Evolutionary conservation across 2,113 vertebrate species (phyloP).

Genomic region (Malurus alboscapulatus): DNA sequence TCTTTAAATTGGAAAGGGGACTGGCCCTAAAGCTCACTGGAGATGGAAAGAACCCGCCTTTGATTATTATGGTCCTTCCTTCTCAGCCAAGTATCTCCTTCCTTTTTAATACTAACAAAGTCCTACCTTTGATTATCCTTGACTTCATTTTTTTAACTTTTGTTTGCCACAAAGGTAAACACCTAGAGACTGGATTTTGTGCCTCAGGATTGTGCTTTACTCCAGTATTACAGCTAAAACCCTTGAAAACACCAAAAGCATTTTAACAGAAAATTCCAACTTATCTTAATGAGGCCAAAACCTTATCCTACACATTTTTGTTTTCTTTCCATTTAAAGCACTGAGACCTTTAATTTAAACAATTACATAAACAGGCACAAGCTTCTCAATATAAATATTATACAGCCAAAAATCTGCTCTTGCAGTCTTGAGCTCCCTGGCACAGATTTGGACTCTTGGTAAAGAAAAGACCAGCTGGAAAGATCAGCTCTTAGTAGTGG

Average conservation of each 20-base stretch:
- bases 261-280: not conserved
- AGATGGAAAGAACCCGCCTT: not conserved
- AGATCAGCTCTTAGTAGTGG: not conserved
- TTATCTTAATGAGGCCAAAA: not conserved
- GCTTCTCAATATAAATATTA: not conserved
- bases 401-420: not conserved
- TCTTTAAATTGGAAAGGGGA: not conserved
- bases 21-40: not conserved
- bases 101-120: not conserved
- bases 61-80: not conserved
- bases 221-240: not conserved
- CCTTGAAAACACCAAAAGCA: not conserved
- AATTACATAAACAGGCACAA: not conserved
- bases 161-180: not conserved
- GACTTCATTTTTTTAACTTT: not conserved
- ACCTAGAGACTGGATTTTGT: not conserved
- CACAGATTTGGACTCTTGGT: not conserved
- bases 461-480: not conserved
- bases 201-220: not conserved
- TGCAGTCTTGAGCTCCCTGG: not conserved
- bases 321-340: not conserved
- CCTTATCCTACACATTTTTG: not conserved
- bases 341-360: not conserved
- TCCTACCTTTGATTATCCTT: not conserved
- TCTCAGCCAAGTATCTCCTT: not conserved